Evolutionary conservation across 2,113 vertebrate genomes (phyloP).

Genomic region (Ancistrus triradiatus): DNA sequence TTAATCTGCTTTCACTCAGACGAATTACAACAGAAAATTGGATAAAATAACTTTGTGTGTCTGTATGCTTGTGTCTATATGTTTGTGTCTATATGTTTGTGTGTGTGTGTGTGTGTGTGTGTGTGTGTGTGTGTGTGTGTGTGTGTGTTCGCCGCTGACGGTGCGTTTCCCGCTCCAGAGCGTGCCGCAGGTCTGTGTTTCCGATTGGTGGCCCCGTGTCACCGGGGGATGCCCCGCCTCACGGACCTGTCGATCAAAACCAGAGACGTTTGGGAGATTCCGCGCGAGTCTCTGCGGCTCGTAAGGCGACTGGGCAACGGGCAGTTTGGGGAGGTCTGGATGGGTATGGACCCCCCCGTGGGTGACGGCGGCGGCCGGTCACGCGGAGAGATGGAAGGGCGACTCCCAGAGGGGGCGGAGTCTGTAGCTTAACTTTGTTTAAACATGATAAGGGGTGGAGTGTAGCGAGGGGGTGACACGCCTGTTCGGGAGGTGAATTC

Average conservation of each 20-base stretch:
- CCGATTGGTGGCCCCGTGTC: constrained; percentile 94
- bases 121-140: constrained; percentile 27
- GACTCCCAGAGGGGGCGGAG: neutral
- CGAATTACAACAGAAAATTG: too few relatives aligned
- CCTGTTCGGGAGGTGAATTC: neutral
- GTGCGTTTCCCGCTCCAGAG: constrained; percentile 72
- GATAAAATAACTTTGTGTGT: too few relatives aligned
- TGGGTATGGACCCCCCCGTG: constrained; percentile 82
- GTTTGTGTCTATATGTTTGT: too few relatives aligned
- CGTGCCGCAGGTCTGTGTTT: constrained; percentile 97
- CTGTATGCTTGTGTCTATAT: too few relatives aligned
- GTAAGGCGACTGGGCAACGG: constrained; percentile 97
- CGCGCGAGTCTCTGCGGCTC: constrained; percentile 92
- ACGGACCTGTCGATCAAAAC: constrained; percentile 98
- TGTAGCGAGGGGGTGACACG: neutral
- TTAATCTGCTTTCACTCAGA: too few relatives aligned
- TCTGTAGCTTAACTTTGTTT: neutral
- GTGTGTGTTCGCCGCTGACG: constrained; percentile 20
- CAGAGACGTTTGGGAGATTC: constrained; percentile 99
- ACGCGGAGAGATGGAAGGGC: constrained; percentile 19
- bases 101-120: too few relatives aligned
- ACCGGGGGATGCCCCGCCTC: constrained; percentile 96
- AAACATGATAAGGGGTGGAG: neutral
- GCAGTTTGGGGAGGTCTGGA: constrained; percentile 99
- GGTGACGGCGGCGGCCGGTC: constrained; percentile 43